phyloP scores from a whole-genome alignment of 2,113 vertebrate species.

The Enhydra lutris region DNA sequence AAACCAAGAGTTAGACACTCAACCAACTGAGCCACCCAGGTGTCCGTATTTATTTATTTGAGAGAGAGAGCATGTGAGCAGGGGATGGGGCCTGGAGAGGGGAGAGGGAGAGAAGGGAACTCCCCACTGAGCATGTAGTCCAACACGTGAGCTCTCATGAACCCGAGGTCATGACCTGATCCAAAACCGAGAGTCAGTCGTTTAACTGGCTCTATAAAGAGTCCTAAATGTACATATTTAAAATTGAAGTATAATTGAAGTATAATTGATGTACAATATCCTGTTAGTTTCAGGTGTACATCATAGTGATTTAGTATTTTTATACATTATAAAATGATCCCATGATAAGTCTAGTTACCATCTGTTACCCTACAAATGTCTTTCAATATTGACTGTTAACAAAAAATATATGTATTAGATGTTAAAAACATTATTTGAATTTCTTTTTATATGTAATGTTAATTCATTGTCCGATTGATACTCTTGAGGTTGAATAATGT shows the following conservation, averaged over 20 bases:
- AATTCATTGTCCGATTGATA: neutral
- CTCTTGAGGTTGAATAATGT: neutral
- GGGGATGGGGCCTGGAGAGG: neutral
- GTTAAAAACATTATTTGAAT: neutral
- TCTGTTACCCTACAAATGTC: neutral
- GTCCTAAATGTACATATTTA: neutral
- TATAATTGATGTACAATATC: neutral
- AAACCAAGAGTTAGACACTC: neutral
- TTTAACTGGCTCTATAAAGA: neutral
- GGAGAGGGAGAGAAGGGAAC: neutral
- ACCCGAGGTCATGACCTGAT: neutral
- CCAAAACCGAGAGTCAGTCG: neutral
- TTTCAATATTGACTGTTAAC: neutral
- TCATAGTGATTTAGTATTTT: neutral
- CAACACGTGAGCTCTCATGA: neutral
- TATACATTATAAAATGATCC: neutral
- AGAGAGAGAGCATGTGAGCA: neutral
- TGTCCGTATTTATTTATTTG: neutral
- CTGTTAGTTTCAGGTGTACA: neutral
- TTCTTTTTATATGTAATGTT: conserved; percentile 26
- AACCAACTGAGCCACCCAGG: neutral
- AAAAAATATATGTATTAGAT: neutral
- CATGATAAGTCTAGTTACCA: no score
- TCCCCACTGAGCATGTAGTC: neutral
- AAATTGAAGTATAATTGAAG: neutral